Percentiles rank a stretch among this genome's conserved stretches.
phyloP scores from a whole-genome alignment of 2,797 vertebrate species.

The Pangasius larnaudii region DNA sequence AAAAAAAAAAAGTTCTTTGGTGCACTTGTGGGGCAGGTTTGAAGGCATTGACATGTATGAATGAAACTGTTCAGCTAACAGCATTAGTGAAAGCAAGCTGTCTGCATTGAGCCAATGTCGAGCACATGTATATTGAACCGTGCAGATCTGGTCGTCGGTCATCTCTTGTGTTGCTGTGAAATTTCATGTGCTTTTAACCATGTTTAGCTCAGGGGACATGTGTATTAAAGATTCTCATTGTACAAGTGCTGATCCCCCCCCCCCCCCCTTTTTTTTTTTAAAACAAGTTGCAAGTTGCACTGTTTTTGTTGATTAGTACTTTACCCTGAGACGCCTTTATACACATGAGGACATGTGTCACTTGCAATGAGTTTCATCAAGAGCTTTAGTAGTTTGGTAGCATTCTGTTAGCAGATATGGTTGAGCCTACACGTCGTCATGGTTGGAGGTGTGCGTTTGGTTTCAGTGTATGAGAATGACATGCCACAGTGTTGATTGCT shows the following conservation, averaged over 20 bases:
- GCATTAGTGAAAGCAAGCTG: conserved; percentile 57
- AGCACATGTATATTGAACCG: conserved; percentile 56
- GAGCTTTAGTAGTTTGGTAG: conserved; percentile 21
- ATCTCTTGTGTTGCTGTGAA: conserved; percentile 65
- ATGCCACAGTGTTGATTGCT: conserved; percentile 11
- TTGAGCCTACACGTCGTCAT: background rate
- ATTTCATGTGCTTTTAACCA: conserved; percentile 69
- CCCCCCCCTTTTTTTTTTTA: background rate
- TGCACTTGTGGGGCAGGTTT: conserved; percentile 5
- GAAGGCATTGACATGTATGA: conserved; percentile 53
- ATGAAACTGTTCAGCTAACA: conserved; percentile 67
- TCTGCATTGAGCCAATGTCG: conserved; percentile 67
- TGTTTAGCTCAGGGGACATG: conserved; percentile 62
- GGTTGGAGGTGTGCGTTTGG: background rate
- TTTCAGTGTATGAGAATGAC: background rate
- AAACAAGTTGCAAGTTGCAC: background rate
- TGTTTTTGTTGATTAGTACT: background rate
- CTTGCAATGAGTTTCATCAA: background rate
- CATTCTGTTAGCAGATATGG: conserved; percentile 4
- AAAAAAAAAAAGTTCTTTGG: conserved; percentile 54
- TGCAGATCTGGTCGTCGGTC: conserved; percentile 57
- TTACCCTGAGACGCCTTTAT: conserved; percentile 11
- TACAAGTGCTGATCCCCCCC: conserved; percentile 5
- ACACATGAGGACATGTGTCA: conserved; percentile 21
- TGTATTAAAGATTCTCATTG: conserved; percentile 45